A percentile compares a stretch with the other conserved stretches of the same genome.
Conservation (phyloP, 2,797 vertebrate species). For the Rhinoraja longicauda region DNA sequence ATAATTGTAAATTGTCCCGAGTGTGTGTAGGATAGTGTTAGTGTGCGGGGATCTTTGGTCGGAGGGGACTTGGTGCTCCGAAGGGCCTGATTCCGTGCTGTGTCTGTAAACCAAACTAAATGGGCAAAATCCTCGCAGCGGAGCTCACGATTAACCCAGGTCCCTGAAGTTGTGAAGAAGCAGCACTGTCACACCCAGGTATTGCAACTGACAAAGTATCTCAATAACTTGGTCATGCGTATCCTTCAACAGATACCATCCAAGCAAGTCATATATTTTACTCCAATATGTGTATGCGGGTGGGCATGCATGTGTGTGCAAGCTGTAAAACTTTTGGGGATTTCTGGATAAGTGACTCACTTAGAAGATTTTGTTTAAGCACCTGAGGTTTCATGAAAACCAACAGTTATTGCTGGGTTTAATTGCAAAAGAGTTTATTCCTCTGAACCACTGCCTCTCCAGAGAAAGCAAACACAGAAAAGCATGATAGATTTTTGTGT, state of each 20-base stretch:
- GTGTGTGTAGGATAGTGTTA: too few relatives aligned
- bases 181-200: background rate
- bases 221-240: too few relatives aligned
- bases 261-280: background rate
- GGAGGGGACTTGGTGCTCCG: too few relatives aligned
- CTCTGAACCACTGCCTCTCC: background rate
- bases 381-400: background rate
- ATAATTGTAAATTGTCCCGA: too few relatives aligned
- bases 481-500: conserved; percentile 8
- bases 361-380: background rate
- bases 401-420: background rate
- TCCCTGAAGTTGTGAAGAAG: too few relatives aligned
- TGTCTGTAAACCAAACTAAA: too few relatives aligned
- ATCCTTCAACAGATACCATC: background rate
- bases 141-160: too few relatives aligned
- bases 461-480: background rate
- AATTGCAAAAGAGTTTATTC: background rate
- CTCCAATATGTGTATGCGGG: background rate
- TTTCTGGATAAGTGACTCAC: background rate
- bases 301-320: background rate
- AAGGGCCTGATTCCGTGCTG: too few relatives aligned
- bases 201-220: background rate
- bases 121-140: too few relatives aligned
- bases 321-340: background rate
- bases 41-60: too few relatives aligned